Evolutionary conservation across 2,797 vertebrate species (phyloP).

Genomic region (Sparidentex hasta): DNA sequence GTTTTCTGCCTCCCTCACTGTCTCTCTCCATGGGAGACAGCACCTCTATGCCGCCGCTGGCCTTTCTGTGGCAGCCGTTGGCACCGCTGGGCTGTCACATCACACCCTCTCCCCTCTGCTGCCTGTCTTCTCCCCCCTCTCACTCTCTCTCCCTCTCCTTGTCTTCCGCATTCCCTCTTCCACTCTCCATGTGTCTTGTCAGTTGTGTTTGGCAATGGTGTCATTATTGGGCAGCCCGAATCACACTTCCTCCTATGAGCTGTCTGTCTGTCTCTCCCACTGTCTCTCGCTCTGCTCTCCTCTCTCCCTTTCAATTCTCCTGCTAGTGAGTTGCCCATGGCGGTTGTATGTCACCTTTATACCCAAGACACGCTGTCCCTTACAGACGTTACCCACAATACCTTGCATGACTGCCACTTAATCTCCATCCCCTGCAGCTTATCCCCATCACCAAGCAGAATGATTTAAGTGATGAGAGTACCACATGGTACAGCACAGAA

Average conservation of each 20-base stretch:
- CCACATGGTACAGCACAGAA: conserved; percentile 25
- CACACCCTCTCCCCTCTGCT: conserved; percentile 85
- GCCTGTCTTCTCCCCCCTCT: conserved; percentile 70
- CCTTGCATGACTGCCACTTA: conserved; percentile 72
- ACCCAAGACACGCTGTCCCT: conserved; percentile 79
- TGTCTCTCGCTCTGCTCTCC: conserved; percentile 54
- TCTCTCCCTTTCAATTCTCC: conserved; percentile 57
- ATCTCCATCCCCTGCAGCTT: conserved; percentile 69
- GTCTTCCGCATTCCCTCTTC: conserved; percentile 67
- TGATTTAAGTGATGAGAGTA: conserved; percentile 48
- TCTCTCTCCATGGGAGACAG: conserved; percentile 62
- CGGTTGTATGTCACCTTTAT: conserved; percentile 79
- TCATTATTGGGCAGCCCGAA: conserved; percentile 81
- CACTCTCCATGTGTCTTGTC: conserved; percentile 81
- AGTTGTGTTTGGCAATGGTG: conserved; percentile 82
- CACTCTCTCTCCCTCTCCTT: conserved; percentile 58
- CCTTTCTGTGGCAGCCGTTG: conserved; percentile 86
- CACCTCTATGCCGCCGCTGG: conserved; percentile 81
- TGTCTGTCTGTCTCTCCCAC: conserved; percentile 76
- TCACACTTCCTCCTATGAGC: conserved; percentile 79
- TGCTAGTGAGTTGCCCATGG: conserved; percentile 71
- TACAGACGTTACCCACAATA: conserved; percentile 82
- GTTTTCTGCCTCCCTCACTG: conserved; percentile 15
- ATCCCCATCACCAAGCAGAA: conserved; percentile 64
- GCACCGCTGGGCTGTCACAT: conserved; percentile 87